Conservation (phyloP, 2,113 vertebrate species). For the Triplophysa rosa region DNA sequence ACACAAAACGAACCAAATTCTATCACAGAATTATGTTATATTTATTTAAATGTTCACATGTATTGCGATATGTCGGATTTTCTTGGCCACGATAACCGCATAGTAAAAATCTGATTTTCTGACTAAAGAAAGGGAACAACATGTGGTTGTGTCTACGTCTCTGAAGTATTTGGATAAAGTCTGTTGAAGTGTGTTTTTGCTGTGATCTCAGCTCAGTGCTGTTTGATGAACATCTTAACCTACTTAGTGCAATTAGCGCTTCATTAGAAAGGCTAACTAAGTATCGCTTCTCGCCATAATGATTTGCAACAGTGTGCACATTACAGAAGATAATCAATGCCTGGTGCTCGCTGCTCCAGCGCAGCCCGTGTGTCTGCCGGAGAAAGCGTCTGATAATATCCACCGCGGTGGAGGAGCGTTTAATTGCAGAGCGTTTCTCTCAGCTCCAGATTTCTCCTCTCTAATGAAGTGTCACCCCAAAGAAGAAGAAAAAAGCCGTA, state of each 20-base stretch:
- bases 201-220: slow-evolving; percentile 86
- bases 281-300: slow-evolving; percentile 98
- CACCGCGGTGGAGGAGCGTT: slow-evolving; percentile 98
- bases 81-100: no score
- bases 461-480: slow-evolving; percentile 99
- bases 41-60: no score
- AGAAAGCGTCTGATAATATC: slow-evolving; percentile 99
- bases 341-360: slow-evolving; percentile 99
- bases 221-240: slow-evolving; percentile 99
- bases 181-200: slow-evolving; percentile 74
- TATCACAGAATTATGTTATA: no score
- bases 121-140: no score
- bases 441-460: slow-evolving; percentile 98
- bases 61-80: no score
- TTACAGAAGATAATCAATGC: slow-evolving; percentile 99
- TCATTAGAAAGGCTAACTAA: slow-evolving; percentile 99
- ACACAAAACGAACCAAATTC: no score
- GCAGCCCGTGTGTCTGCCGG: slow-evolving; percentile 98
- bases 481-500: slow-evolving; percentile 88
- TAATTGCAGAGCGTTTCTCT: slow-evolving; percentile 99
- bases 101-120: no score
- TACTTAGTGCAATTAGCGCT: slow-evolving; percentile 99
- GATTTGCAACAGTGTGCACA: slow-evolving; percentile 99
- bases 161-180: slow-evolving; percentile 53
- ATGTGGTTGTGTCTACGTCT: neutral